These are phyloP conservation scores for Lissonota sp. DNA, from an alignment of 2,888 invertebrate species.

Conservation along the genomic window DNA sequence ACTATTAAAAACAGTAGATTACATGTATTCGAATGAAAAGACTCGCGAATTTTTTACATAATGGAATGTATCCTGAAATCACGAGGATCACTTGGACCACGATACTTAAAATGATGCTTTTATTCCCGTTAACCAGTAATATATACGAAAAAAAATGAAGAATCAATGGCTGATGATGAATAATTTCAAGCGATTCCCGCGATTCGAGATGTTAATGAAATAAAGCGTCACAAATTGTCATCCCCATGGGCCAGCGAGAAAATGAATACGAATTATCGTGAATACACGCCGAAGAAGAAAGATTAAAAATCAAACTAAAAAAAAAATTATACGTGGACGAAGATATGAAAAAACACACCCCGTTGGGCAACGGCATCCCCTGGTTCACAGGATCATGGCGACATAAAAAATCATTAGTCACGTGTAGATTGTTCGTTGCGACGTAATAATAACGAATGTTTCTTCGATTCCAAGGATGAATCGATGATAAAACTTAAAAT, in stretches of 20 bases:
- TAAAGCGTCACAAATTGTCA: conserved; percentile 1
- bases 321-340: conserved; percentile 69
- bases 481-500: conserved; percentile 17
- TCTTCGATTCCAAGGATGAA: conserved; percentile 32
- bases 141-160: too few relatives aligned
- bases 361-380: conserved; percentile 89
- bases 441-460: conserved; percentile 27
- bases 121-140: too few relatives aligned
- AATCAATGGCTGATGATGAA: neutral
- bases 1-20: too few relatives aligned
- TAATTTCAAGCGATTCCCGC: neutral
- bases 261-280: conserved; percentile 11
- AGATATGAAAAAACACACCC: conserved; percentile 87
- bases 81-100: too few relatives aligned
- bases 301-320: conserved; percentile 60
- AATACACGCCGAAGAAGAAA: conserved; percentile 40
- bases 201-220: conserved; percentile 10
- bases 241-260: too few relatives aligned
- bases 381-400: conserved; percentile 83
- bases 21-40: too few relatives aligned
- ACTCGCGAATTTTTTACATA: too few relatives aligned
- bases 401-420: conserved; percentile 82
- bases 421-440: conserved; percentile 40
- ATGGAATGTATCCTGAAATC: too few relatives aligned
- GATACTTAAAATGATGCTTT: too few relatives aligned